These are phyloP conservation scores for cat (Felis catus) DNA, from an alignment of 2,113 vertebrate species.

Conservation along the genomic window F.catus_Fca126_mat1.0 CM031420.1:121547501-121548000, in stretches of 20 bases:
- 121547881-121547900: not conserved
- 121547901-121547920: constrained; percentile 33
- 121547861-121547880: constrained; percentile 21
- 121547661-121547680: not conserved
- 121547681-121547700: not conserved
- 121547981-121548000: constrained; percentile 72
- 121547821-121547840: not conserved
- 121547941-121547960: constrained; percentile 52
- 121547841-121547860: not conserved
- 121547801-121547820: not conserved
- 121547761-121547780: not conserved
- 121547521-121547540: not conserved
- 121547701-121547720: no score
- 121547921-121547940: constrained; percentile 43
- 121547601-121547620: not conserved
- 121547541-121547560: not conserved
- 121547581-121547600: not conserved
- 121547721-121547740: not conserved
- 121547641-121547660: not conserved
- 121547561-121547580: not conserved
- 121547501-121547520: not conserved
- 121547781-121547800: not conserved
- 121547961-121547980: constrained; percentile 33
- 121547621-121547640: not conserved
- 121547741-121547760: not conserved